Base-by-base conservation (phyloP, 2,113 vertebrate species). In the Romanogobio albipinnatus region DNA sequence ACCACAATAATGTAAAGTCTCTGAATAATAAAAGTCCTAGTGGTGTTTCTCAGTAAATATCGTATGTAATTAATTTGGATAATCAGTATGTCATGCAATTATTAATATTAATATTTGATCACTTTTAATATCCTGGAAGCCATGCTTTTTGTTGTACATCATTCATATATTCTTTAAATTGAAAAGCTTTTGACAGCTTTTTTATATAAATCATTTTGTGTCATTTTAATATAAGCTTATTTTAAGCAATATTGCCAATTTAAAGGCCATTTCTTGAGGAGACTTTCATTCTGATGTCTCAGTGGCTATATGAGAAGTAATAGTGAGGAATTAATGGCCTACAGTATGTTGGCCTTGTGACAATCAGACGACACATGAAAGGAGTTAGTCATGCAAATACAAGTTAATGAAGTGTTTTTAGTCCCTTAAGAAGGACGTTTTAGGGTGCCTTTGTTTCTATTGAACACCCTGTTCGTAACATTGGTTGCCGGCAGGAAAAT, bases 391-490 rank as follows among this genome's bases (percentile, higher is more conserved):
- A 85, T 89, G 87, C 89, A 91, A 89, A 87, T 82, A 78, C 51
- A 84, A 83, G 82, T 79, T 92, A 90, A 91, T 93, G 81, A 89
- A 84, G 86, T 90, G 84, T 88, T 87, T 74, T 84, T 33, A 85
- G 43, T 68, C 5, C 84, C 82, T 79, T 86, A 86, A 73, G 33
- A 82, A 80, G 71, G 59, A 83, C 53, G 81, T 84, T 83, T 78
- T 81, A 13, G 49, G 78, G 87, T 76, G 39, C 74, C 85, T 64
- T 89, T 88, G 87, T 89, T 86, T 84, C 85, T 45, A 7, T 56
- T 75, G 45, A 43, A 66, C 47, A 58, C n/a, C n/a, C 24, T 9
- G 5, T 64, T 45, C 8, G 22, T 51, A 84, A 47, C 64, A 43
- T 19, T 62, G 39, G 2, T 45, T 83, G 51, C 81, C 22, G 68